Evolutionary conservation across 2,888 invertebrate genomes (phyloP).

Genomic region (Panorpa germanica): DNA sequence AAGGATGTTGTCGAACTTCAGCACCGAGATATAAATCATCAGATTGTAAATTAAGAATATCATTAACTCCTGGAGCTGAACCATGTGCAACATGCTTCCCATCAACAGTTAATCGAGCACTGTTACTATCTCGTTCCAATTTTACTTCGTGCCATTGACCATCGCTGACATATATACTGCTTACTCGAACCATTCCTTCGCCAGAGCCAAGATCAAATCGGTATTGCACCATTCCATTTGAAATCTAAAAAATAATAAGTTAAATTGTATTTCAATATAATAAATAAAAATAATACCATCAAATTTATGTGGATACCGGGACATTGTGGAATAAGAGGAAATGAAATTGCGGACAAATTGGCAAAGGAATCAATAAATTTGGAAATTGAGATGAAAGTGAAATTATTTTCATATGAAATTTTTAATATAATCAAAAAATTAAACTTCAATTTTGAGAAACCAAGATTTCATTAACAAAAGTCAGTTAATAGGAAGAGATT

Average conservation of each 20-base stretch:
- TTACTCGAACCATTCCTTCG: constrained; percentile 62
- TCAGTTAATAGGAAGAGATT: too few species aligned
- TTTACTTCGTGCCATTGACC: constrained; percentile 69
- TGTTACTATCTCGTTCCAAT: constrained; percentile 64
- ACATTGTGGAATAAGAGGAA: too few species aligned
- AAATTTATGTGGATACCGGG: too few species aligned
- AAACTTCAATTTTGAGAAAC: too few species aligned
- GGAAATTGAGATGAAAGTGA: too few species aligned
- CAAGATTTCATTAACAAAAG: too few species aligned
- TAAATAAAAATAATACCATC: too few species aligned
- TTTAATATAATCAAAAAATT: too few species aligned
- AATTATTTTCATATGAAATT: too few species aligned
- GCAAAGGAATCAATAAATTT: too few species aligned
- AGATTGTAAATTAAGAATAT: constrained; percentile 67
- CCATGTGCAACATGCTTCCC: constrained; percentile 52
- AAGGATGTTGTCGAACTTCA: constrained; percentile 56
- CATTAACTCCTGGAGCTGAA: constrained; percentile 61
- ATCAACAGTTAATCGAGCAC: constrained; percentile 61
- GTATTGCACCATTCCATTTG: constrained; percentile 73
- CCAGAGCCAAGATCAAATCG: constrained; percentile 87
- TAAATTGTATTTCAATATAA: too few species aligned
- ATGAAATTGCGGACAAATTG: too few species aligned
- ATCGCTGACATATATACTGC: constrained; percentile 59
- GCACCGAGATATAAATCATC: constrained; percentile 75
- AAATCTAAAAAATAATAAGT: constrained; percentile 30